Base-by-base conservation (phyloP, 1,140 invertebrate genomes). In the Leptinotarsa texana region DNA sequence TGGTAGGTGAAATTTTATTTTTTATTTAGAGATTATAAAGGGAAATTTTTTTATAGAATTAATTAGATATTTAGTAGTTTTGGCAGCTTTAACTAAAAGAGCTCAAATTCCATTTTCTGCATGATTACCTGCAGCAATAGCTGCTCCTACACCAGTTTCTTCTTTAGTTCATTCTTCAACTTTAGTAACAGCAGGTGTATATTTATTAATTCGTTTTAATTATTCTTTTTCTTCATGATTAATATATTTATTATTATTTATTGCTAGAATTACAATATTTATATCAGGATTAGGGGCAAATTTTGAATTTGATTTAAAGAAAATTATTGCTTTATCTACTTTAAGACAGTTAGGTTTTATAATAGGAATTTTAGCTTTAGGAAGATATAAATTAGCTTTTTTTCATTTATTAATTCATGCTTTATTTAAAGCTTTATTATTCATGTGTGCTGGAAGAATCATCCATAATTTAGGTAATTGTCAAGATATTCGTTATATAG, bases 111-210 rank as follows among this genome's bases (percentile, higher is more conserved):
- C 91, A 68, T 93, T 93, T 89, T 91, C 89, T 80, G 86, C 88
- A 76, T 92, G 92, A 82, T 83, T 93, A 48, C 92, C 92, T 0
- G 88, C 88, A 5, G 91, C 91, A 42, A 93, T 93, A 83, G 89
- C 90, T 2, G 91, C 91, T 61, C 90, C 91, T 61, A 92, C 91
- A 17, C 90, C 91, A 62, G 88, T 93, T 77, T 92, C 91, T 66
- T 87, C 91, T 67, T 89, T 93, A 86, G 90, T 93, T 83, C 90
- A 93, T 89, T 93, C 91, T 77, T 93, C 91, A 42, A 93, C 91
- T 76, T 88, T 93, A 81, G 91, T 93, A 0, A 92, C 91, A 48
- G 91, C 91, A 0, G 91, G 91, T 0, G 87, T 93, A 76, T 93
- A 91, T 89, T 86, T 93, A 85, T 82, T 92, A 84, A 89, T 93